Percentiles rank a stretch among this genome's conserved stretches.
These are phyloP conservation scores for Numida meleagris DNA, from an alignment of 2,113 vertebrate genomes.

Conservation along the genomic window DNA sequence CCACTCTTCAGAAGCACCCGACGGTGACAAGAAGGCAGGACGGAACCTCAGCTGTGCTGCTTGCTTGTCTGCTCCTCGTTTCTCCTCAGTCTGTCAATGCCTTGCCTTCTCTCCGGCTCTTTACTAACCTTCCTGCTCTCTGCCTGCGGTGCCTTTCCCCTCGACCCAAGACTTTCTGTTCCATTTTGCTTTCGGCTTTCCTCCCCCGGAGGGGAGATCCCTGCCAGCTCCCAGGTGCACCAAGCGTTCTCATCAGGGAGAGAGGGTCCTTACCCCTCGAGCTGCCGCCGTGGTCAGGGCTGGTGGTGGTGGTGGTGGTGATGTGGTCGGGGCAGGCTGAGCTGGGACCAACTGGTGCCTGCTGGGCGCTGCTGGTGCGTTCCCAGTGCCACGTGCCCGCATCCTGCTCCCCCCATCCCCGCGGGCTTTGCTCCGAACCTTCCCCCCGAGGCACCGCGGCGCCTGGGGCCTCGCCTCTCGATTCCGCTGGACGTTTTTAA, in stretches of 20 bases:
- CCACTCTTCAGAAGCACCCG: not conserved
- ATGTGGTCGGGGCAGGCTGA: not conserved
- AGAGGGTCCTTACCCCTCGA: not conserved
- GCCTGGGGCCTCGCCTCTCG: not conserved
- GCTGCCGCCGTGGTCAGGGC: no score
- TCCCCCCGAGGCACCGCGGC: not conserved
- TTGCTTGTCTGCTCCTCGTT: constrained; percentile 3
- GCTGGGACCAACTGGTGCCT: not conserved
- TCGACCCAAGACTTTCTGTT: not conserved
- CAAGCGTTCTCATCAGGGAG: not conserved
- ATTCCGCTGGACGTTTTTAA: not conserved
- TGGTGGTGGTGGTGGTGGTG: no score
- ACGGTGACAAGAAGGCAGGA: not conserved
- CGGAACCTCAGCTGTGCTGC: not conserved
- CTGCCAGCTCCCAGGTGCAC: not conserved
- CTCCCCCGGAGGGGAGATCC: not conserved
- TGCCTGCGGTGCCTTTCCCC: not conserved
- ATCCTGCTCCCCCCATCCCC: not conserved
- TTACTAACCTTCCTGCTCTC: not conserved
- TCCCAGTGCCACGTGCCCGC: not conserved
- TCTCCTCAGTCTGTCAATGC: not conserved
- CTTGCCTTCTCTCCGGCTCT: not conserved
- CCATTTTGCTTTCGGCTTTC: not conserved
- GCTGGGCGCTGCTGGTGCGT: not conserved
- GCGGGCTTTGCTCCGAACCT: not conserved